A percentile compares a stretch with the other conserved stretches of the same genome.
Conservation (phyloP, 2,888 invertebrate species). For the Drosophila borborema region DNA sequence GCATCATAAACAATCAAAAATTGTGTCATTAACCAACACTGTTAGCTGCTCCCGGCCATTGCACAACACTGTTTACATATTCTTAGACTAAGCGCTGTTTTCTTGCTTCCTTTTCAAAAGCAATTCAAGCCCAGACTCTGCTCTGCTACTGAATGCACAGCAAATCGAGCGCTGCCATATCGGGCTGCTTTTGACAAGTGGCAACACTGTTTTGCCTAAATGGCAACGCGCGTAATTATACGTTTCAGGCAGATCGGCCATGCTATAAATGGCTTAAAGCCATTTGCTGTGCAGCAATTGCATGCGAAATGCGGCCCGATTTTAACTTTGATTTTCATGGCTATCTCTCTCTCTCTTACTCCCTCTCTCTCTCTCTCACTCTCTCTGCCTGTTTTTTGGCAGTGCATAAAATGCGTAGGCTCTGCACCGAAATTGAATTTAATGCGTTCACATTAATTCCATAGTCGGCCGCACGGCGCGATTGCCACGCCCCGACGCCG, state of each 20-base stretch:
- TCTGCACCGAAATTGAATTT: conserved; percentile 60
- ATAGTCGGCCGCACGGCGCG: conserved; percentile 16
- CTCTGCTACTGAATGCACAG: not conserved
- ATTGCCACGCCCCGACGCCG: conserved; percentile 14
- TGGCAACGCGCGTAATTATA: conserved; percentile 1
- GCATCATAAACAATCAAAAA: no score
- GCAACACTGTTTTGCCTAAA: conserved; percentile 3
- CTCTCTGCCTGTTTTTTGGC: conserved; percentile 16
- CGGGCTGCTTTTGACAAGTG: not conserved
- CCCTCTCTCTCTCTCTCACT: not conserved
- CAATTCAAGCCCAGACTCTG: not conserved
- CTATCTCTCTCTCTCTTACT: no score
- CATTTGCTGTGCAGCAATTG: conserved; percentile 4
- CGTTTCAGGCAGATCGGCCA: conserved; percentile 1
- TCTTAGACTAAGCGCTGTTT: not conserved
- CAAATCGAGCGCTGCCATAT: conserved; percentile 4
- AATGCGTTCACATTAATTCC: conserved; percentile 69
- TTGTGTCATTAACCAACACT: not conserved
- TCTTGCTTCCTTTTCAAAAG: no score
- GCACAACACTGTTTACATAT: not conserved
- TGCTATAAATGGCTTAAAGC: conserved; percentile 6
- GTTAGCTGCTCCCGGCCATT: not conserved
- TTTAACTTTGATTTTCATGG: not conserved
- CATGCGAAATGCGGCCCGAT: not conserved
- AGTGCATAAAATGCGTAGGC: conserved; percentile 34